Evolutionary conservation across 1,140 invertebrate genomes (phyloP).

Genomic region (Drosophila setifemur): DNA sequence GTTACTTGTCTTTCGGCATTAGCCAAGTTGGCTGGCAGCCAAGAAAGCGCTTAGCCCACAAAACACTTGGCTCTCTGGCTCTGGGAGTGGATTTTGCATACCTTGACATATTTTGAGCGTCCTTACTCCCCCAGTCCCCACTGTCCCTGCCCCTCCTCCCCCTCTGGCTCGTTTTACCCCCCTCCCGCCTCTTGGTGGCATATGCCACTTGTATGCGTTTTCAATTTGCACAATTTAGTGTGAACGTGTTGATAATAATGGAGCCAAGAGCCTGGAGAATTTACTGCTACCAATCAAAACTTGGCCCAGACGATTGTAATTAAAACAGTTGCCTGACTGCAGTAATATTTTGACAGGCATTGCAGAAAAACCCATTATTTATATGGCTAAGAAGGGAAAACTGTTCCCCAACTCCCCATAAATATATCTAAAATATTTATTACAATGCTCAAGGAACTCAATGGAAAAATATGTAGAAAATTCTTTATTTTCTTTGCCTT

Average conservation of each 20-base stretch:
- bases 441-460: too few relatives aligned
- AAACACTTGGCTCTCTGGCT: constrained; percentile 51
- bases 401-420: too few relatives aligned
- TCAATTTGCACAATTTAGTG: constrained; percentile 68
- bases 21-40: constrained; percentile 67
- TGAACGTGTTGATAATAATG: constrained; percentile 75
- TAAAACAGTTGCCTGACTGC: constrained; percentile 30
- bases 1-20: constrained; percentile 53
- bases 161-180: neutral
- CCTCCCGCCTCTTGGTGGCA: too few relatives aligned
- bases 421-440: too few relatives aligned
- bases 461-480: too few relatives aligned
- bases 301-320: constrained; percentile 34
- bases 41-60: constrained; percentile 69
- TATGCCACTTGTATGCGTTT: constrained; percentile 64
- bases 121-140: constrained; percentile 26
- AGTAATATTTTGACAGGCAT: constrained; percentile 12
- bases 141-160: neutral
- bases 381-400: too few relatives aligned
- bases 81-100: constrained; percentile 51
- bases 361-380: constrained; percentile 13
- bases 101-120: constrained; percentile 67
- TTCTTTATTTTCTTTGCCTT: too few relatives aligned
- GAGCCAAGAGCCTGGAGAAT: constrained; percentile 32
- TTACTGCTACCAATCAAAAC: constrained; percentile 25